Conservation (phyloP, 2,113 vertebrate species). For the Calyptommatus sinebrachiatus region DNA sequence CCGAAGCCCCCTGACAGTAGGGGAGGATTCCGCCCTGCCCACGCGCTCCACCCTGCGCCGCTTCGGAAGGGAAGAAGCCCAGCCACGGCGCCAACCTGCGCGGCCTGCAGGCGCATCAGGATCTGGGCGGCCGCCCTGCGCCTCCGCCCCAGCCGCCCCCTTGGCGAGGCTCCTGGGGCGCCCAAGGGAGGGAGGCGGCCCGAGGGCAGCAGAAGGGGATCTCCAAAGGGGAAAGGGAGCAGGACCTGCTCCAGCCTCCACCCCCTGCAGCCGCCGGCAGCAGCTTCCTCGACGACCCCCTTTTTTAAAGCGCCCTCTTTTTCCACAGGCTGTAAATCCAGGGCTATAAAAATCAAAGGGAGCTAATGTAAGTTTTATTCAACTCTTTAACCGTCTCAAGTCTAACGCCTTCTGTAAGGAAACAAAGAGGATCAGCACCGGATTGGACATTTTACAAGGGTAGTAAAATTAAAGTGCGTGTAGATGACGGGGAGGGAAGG, state of each 20-base stretch:
- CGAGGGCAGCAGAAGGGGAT: no score
- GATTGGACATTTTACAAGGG: constrained; percentile 55
- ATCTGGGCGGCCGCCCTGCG: background rate
- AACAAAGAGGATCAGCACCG: constrained; percentile 50
- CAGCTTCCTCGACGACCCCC: background rate
- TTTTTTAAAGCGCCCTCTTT: constrained; percentile 40
- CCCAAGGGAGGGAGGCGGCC: background rate
- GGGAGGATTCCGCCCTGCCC: background rate
- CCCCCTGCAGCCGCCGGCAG: background rate
- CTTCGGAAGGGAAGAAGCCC: constrained; percentile 4
- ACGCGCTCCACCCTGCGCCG: background rate
- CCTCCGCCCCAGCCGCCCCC: background rate
- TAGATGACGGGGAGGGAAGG: constrained; percentile 27
- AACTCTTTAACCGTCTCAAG: constrained; percentile 78
- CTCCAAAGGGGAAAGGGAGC: background rate
- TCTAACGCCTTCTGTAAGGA: constrained; percentile 62
- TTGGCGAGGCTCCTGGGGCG: background rate
- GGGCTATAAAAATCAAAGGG: constrained; percentile 80
- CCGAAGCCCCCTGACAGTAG: background rate
- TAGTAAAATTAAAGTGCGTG: constrained; percentile 59
- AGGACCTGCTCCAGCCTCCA: background rate
- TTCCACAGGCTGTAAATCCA: constrained; percentile 80
- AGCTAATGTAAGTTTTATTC: constrained; percentile 80
- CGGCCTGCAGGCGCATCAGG: background rate
- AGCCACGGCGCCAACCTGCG: background rate